Evolutionary conservation across 2,113 vertebrate species (phyloP).

Genomic region (Taurulus bubalis): DNA sequence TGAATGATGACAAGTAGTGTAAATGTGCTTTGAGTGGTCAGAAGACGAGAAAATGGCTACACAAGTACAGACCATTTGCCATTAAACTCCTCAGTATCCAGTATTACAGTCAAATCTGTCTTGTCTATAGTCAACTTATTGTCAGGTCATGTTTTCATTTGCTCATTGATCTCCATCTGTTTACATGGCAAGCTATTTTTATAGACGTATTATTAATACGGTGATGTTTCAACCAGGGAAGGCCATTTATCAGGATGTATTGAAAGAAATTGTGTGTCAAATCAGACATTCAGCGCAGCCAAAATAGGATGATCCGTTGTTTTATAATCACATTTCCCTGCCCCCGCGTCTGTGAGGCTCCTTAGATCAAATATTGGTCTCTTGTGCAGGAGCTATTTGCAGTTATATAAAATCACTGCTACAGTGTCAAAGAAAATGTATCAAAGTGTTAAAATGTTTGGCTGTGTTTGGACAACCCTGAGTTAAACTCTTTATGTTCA

Average conservation of each 20-base stretch:
- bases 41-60: too few species aligned
- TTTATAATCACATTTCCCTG: not conserved
- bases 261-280: not conserved
- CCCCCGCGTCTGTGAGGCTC: not conserved
- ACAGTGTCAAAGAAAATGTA: not conserved
- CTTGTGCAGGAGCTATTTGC: not conserved
- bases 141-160: not conserved
- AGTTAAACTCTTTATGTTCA: slow-evolving; percentile 14
- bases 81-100: too few species aligned
- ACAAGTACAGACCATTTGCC: not conserved
- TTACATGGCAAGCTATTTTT: not conserved
- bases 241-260: not conserved
- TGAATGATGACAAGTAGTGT: too few species aligned
- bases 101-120: not conserved
- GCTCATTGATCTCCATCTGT: too few species aligned
- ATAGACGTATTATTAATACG: not conserved
- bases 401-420: not conserved
- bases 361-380: not conserved
- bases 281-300: not conserved
- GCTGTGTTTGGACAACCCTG: not conserved
- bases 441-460: not conserved
- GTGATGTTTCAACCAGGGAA: not conserved
- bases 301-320: not conserved
- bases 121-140: not conserved
- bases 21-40: too few species aligned